Evolutionary conservation across 1,140 invertebrate genomes (phyloP), one percentile per base, ranked within the genome.

Genomic region (Lamellibrachia luymesi): DNA sequence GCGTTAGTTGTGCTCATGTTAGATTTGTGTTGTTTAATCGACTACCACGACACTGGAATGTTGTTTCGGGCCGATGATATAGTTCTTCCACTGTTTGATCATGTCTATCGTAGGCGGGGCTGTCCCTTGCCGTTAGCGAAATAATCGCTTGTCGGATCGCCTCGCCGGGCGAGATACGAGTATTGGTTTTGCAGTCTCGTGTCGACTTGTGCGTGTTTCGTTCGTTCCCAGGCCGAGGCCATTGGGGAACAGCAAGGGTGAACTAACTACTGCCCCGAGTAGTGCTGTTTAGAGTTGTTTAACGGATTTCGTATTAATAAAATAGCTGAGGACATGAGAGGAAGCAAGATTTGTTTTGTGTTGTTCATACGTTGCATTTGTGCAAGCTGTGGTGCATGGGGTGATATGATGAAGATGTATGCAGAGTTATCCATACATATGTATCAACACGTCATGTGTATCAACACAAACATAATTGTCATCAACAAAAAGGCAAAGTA

Each of bases 1-100:
- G 17, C 52, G 1, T 6, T 80, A 80, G 64, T 80, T 80, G 64
- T 80, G 64, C 64, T 80, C 64, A 80, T 80, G 64, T 80, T 80
- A 80, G 64, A 80, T 80, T 80, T 17, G 64, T 80, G 64, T 80
- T 80, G 64, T 80, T 80, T 80, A 80, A 80, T 80, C 64, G 64
- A 80, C 13, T 80, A 22, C 64, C 64, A 80, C 64, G 64, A 80
- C 13, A 17, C 64, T 80, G 64, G 64, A 80, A 22, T 80, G 64
- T 80, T 80, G 64, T 80, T 80, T 80, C 64, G 17, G 64, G 64
- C 64, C 64, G 64, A 80, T 2, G 64, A 80, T 80, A 80, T 80
- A 80, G 64, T 80, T 80, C 64, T 80, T 80, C 64, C 64, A 80
- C 38, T 80, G 64, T 80, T 80, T 80, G 64, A 80, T 80, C 64